Percentiles rank a stretch among this genome's conserved stretches.
These are phyloP conservation scores for Timema podura DNA, from an alignment of 2,888 invertebrate genomes.

Conservation along the genomic window DNA sequence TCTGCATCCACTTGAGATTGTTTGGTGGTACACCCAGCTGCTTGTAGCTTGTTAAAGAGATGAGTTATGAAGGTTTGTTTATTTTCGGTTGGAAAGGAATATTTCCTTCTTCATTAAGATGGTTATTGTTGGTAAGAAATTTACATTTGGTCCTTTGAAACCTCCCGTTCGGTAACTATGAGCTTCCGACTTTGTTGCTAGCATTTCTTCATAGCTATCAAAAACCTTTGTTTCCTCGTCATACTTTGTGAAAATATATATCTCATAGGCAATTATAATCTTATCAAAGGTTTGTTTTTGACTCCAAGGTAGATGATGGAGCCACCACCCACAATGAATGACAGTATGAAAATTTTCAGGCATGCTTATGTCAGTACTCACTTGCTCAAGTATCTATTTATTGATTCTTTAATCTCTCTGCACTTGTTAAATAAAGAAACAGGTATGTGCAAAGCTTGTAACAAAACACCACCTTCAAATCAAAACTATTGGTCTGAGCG, in stretches of 20 bases:
- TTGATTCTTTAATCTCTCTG: no score
- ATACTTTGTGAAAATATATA: neutral
- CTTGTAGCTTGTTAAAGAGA: conserved; percentile 1
- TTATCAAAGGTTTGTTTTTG: conserved; percentile 5
- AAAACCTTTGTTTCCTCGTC: neutral
- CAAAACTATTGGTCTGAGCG: neutral
- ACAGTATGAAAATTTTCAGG: neutral
- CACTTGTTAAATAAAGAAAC: no score
- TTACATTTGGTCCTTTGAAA: neutral
- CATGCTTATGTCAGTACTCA: neutral
- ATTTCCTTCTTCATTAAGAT: neutral
- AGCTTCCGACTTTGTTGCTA: neutral
- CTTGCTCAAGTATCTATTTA: neutral
- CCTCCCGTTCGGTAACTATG: neutral
- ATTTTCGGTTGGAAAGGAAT: neutral
- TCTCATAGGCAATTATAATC: neutral
- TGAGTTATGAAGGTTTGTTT: neutral
- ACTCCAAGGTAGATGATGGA: conserved; percentile 8
- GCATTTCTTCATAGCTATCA: neutral
- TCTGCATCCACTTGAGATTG: conserved; percentile 7
- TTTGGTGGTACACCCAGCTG: conserved; percentile 14
- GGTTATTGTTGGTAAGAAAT: conserved; percentile 2
- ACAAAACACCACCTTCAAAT: conserved; percentile 11
- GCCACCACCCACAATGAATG: conserved; percentile 1
- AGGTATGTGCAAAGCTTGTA: conserved; percentile 6